Percentiles rank a stretch among this genome's conserved stretches.
Evolutionary conservation across 1,140 invertebrate genomes (phyloP).

Genomic region (Drosophila repletoides): DNA sequence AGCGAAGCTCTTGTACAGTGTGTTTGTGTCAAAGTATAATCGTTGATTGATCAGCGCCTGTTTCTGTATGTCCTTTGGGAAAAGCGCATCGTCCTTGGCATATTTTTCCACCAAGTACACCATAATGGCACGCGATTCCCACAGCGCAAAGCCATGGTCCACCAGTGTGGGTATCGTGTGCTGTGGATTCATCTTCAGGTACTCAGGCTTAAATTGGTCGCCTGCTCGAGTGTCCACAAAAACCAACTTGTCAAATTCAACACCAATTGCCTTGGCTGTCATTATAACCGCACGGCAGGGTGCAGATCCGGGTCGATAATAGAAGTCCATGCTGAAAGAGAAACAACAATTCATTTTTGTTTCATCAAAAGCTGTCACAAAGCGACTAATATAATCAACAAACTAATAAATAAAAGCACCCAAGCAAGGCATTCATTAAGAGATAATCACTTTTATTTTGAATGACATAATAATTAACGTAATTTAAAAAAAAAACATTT

Average conservation of each 20-base stretch:
- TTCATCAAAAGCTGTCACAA: slow-evolving; percentile 21
- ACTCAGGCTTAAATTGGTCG: slow-evolving; percentile 88
- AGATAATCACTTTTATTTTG: slow-evolving; percentile 50
- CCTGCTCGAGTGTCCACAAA: slow-evolving; percentile 85
- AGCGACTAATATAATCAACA: slow-evolving; percentile 3
- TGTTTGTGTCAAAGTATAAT: slow-evolving; percentile 88
- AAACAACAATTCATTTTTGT: slow-evolving; percentile 7
- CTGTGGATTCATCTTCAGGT: slow-evolving; percentile 84
- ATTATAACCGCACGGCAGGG: slow-evolving; percentile 85
- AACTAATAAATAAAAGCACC: slow-evolving; percentile 4
- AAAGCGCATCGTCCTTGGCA: slow-evolving; percentile 86
- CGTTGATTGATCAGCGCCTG: slow-evolving; percentile 88
- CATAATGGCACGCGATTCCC: slow-evolving; percentile 88
- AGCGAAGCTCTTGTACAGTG: slow-evolving; percentile 85
- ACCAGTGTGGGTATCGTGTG: slow-evolving; percentile 87
- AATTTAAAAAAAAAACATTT: slow-evolving; percentile 15
- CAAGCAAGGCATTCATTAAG: slow-evolving; percentile 7
- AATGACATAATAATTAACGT: slow-evolving; percentile 34
- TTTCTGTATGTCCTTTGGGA: slow-evolving; percentile 86
- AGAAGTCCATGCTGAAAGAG: slow-evolving; percentile 83
- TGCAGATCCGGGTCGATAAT: slow-evolving; percentile 87
- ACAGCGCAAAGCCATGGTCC: slow-evolving; percentile 86
- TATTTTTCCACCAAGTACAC: slow-evolving; percentile 87
- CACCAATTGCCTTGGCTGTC: slow-evolving; percentile 82
- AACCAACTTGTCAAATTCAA: slow-evolving; percentile 81